A percentile compares a stretch with the other conserved stretches of the same genome.
These are phyloP conservation scores for Rapana venosa DNA, from an alignment of 2,888 invertebrate species.

Conservation along the genomic window DNA sequence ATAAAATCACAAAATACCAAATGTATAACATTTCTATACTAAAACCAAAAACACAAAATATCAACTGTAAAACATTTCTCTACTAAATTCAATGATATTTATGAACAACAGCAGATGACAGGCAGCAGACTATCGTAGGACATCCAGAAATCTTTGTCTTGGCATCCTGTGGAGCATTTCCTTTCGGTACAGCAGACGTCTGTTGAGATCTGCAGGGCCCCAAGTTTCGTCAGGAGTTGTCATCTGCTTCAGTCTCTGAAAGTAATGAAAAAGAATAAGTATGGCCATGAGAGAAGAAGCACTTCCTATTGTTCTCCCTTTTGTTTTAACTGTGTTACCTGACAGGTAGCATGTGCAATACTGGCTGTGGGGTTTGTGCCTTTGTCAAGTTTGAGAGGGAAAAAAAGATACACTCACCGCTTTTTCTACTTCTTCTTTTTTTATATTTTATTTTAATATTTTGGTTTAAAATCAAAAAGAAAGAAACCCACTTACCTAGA, in stretches of 20 bases:
- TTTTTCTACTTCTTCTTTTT: too few relatives aligned
- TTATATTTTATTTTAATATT: not conserved
- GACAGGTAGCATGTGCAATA: not conserved
- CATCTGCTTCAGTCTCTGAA: conserved; percentile 26
- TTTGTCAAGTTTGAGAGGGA: too few relatives aligned
- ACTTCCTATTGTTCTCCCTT: too few relatives aligned
- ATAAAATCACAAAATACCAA: too few relatives aligned
- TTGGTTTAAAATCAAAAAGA: not conserved
- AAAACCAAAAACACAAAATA: too few relatives aligned
- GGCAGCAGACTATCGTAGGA: not conserved
- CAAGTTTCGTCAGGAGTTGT: conserved; percentile 2
- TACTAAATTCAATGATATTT: too few relatives aligned
- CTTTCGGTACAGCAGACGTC: conserved; percentile 24
- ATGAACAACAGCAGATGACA: not conserved
- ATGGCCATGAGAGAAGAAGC: not conserved
- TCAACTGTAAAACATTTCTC: too few relatives aligned
- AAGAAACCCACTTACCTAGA: too few relatives aligned
- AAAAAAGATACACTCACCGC: too few relatives aligned
- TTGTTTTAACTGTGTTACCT: too few relatives aligned
- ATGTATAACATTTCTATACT: too few relatives aligned
- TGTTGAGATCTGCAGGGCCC: conserved; percentile 3
- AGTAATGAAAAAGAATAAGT: not conserved
- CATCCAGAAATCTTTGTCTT: not conserved
- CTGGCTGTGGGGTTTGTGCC: not conserved
- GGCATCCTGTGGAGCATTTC: not conserved